phyloP scores from a whole-genome alignment of 2,888 invertebrate species.

The Tetragonisca angustula region DNA sequence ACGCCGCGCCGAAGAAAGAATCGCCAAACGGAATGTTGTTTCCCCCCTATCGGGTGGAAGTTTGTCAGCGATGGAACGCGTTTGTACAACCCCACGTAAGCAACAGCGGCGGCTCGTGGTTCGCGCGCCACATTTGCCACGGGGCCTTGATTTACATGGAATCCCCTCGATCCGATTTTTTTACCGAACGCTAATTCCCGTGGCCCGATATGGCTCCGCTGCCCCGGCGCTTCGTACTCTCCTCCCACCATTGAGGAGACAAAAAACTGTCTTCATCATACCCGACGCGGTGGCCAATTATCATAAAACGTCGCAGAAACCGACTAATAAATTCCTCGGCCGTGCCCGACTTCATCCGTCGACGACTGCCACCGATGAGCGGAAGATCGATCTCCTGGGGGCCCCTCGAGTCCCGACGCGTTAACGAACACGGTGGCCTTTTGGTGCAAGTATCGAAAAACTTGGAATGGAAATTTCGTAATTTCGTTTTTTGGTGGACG shows the following conservation, averaged over 20 bases:
- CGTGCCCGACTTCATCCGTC: constrained; percentile 67
- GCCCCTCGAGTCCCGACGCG: constrained; percentile 36
- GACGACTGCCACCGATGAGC: constrained; percentile 27
- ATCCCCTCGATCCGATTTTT: constrained; percentile 1
- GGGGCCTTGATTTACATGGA: constrained; percentile 63
- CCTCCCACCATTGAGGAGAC: constrained; percentile 55
- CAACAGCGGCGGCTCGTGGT: constrained; percentile 51
- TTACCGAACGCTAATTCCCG: neutral
- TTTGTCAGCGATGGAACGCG: constrained; percentile 78
- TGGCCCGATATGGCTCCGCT: constrained; percentile 1
- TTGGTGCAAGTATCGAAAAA: neutral
- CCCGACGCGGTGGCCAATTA: constrained; percentile 69
- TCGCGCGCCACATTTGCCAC: constrained; percentile 71
- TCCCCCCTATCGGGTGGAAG: constrained; percentile 66
- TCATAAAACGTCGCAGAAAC: constrained; percentile 74
- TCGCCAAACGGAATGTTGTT: constrained; percentile 75
- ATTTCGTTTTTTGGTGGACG: neutral
- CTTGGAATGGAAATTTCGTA: no score
- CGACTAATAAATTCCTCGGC: constrained; percentile 64
- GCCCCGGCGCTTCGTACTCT: constrained; percentile 47
- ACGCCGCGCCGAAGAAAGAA: constrained; percentile 58
- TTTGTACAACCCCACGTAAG: constrained; percentile 40
- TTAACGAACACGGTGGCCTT: constrained; percentile 69
- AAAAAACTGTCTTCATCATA: constrained; percentile 74
- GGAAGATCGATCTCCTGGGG: constrained; percentile 63